Evolutionary conservation across 2,888 invertebrate species (phyloP).

Genomic region (Strigamia crassipes): DNA sequence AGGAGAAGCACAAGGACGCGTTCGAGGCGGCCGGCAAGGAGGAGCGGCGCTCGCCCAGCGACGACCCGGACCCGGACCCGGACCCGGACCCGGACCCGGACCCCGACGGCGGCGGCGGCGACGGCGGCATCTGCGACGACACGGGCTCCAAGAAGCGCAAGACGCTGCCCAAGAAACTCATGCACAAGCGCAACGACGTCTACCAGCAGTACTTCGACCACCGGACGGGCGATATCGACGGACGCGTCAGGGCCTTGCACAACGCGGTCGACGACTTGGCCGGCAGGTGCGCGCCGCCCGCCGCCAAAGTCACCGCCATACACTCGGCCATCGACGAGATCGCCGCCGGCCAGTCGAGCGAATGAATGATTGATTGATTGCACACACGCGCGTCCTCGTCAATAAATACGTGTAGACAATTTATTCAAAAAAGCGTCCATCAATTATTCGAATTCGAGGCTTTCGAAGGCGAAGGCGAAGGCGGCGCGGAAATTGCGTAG

Average conservation of each 20-base stretch:
- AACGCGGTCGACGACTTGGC: constrained; percentile 53
- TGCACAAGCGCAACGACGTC: neutral
- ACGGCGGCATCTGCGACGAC: neutral
- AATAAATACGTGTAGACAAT: neutral
- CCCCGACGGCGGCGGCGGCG: neutral
- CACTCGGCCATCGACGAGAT: constrained; percentile 50
- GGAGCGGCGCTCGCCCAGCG: neutral
- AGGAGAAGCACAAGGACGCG: constrained; percentile 52
- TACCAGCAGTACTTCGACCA: neutral
- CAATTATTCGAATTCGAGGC: neutral
- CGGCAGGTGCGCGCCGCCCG: constrained; percentile 44
- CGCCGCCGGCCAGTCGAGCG: neutral
- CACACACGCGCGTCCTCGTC: no score
- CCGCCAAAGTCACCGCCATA: constrained; percentile 49
- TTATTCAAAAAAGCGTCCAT: no score
- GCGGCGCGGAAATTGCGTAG: constrained; percentile 47
- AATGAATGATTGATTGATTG: no score
- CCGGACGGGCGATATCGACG: neutral
- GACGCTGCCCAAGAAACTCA: constrained; percentile 20
- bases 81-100: no score
- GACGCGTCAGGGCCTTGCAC: constrained; percentile 51
- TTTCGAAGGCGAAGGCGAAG: no score
- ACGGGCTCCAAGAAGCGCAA: constrained; percentile 1
- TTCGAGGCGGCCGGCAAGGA: constrained; percentile 2
- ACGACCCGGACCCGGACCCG: neutral